Evolutionary conservation across 2,113 vertebrate species (phyloP).

Genomic region (Osmerus eperlanus): DNA sequence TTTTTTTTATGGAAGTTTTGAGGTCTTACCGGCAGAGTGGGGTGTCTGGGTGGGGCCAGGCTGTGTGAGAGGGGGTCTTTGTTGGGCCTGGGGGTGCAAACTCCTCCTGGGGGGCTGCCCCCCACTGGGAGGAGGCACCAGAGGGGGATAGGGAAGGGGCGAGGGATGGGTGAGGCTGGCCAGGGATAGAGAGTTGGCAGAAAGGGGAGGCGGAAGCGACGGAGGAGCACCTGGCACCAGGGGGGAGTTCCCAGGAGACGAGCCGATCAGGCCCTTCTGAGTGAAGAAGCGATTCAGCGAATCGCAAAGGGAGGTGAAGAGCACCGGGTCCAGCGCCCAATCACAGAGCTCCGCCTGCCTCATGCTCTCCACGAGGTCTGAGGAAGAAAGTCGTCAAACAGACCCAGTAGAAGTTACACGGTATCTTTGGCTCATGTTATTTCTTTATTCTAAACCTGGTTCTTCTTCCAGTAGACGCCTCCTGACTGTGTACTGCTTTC

Average conservation of each 20-base stretch:
- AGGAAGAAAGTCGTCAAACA: neutral
- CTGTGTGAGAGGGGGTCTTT: constrained; percentile 52
- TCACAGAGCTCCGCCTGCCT: constrained; percentile 75
- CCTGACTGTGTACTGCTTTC: no score
- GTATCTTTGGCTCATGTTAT: no score
- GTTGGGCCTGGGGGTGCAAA: constrained; percentile 52
- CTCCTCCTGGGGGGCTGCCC: constrained; percentile 52
- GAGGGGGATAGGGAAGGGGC: constrained; percentile 58
- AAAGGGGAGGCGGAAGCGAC: constrained; percentile 23
- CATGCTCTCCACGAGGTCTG: constrained; percentile 77
- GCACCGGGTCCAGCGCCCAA: constrained; percentile 70
- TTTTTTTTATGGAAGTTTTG: neutral
- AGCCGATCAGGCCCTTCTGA: constrained; percentile 72
- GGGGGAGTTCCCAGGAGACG: constrained; percentile 53
- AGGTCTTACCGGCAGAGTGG: constrained; percentile 53
- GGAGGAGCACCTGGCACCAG: constrained; percentile 39
- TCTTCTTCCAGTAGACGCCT: no score
- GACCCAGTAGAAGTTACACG: neutral
- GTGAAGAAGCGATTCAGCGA: constrained; percentile 78
- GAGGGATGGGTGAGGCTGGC: constrained; percentile 69
- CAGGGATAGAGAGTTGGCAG: constrained; percentile 50
- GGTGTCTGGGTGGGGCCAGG: constrained; percentile 56
- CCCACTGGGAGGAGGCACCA: constrained; percentile 39
- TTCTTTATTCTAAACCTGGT: no score
- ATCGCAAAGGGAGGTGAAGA: constrained; percentile 77